Evolutionary conservation across 2,888 invertebrate species (phyloP).

Genomic region (Petrolisthes manimaculis): DNA sequence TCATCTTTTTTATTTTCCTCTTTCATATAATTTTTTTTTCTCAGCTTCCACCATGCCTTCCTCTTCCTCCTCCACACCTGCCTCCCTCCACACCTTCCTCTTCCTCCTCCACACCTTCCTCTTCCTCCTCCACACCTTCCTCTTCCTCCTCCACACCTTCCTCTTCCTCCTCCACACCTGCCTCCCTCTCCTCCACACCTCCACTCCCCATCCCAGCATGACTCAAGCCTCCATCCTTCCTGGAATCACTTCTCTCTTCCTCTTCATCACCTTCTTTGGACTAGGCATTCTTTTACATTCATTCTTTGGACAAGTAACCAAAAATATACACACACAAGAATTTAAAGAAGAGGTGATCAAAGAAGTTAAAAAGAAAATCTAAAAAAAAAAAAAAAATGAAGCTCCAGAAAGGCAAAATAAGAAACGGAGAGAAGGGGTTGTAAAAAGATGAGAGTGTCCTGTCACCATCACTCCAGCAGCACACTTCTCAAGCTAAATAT

Average conservation of each 20-base stretch:
- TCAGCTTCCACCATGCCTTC: neutral
- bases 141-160: neutral
- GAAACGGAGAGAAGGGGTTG: too few species aligned
- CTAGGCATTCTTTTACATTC: neutral
- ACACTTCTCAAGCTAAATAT: too few species aligned
- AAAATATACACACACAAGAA: too few species aligned
- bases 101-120: neutral
- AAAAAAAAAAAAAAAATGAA: too few species aligned
- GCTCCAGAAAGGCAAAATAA: too few species aligned
- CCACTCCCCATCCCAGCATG: neutral
- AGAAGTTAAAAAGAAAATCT: too few species aligned
- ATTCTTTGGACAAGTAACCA: too few species aligned
- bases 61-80: neutral
- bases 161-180: neutral
- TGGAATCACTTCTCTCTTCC: neutral
- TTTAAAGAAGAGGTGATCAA: too few species aligned
- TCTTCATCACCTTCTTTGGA: neutral
- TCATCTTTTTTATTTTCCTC: too few species aligned
- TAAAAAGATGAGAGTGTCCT: too few species aligned
- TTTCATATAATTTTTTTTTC: too few species aligned
- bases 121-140: neutral
- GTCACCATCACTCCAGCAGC: too few species aligned
- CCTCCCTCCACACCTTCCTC: neutral
- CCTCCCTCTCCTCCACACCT: neutral
- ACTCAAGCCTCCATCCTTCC: neutral